Conservation (phyloP, 2,797 vertebrate species). For the Ptychobarbus kaznakovi region DNA sequence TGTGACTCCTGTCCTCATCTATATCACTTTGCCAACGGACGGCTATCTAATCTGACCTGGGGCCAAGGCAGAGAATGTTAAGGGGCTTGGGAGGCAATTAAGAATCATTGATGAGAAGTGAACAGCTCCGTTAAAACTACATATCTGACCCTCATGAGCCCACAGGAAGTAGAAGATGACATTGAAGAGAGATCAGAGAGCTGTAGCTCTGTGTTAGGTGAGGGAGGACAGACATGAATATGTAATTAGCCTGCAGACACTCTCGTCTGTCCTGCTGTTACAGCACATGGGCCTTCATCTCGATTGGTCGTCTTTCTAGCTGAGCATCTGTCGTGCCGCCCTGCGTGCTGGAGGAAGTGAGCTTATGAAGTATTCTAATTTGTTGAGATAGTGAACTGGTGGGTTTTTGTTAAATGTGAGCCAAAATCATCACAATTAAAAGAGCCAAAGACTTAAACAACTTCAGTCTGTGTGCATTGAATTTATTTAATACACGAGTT, state of each 20-base stretch:
- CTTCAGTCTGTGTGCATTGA: no score
- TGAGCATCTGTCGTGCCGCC: constrained; percentile 66
- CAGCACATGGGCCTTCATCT: constrained; percentile 42
- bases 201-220: constrained; percentile 23
- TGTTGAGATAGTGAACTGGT: no score
- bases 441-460: no score
- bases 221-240: constrained; percentile 48
- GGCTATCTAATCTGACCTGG: constrained; percentile 64
- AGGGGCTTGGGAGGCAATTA: constrained; percentile 40
- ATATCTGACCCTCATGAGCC: not conserved
- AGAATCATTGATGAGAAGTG: constrained; percentile 43
- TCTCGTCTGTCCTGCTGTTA: constrained; percentile 44
- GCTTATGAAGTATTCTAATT: not conserved
- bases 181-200: constrained; percentile 23
- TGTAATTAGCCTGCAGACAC: constrained; percentile 43
- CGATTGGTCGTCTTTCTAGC: constrained; percentile 37
- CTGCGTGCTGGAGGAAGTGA: constrained; percentile 49
- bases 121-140: constrained; percentile 1
- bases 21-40: constrained; percentile 63
- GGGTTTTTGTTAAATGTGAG: no score
- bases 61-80: constrained; percentile 63
- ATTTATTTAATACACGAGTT: no score
- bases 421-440: no score
- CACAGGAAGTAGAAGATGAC: not conserved
- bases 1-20: constrained; percentile 69